These are phyloP conservation scores for Selenia dentaria DNA, from an alignment of 2,888 invertebrate species.

Conservation along the genomic window DNA sequence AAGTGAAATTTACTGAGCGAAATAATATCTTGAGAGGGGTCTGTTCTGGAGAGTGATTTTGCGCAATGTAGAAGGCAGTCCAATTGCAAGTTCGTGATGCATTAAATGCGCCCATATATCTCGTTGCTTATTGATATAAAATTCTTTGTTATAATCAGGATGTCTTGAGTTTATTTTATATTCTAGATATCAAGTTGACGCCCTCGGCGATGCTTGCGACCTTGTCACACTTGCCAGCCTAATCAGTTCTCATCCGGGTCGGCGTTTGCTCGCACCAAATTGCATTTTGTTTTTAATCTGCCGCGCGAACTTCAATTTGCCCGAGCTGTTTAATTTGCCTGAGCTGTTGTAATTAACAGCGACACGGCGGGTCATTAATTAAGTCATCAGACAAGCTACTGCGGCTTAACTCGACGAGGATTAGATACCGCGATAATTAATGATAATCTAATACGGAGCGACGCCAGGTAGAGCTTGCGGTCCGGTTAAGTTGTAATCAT, in stretches of 20 bases:
- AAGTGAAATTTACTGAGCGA: no score
- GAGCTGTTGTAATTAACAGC: slow-evolving; percentile 78
- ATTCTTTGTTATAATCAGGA: no score
- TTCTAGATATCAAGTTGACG: slow-evolving; percentile 7
- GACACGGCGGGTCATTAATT: slow-evolving; percentile 81
- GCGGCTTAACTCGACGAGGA: slow-evolving; percentile 60
- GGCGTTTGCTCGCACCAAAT: slow-evolving; percentile 55
- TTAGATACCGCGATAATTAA: slow-evolving; percentile 70
- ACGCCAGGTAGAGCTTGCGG: slow-evolving; percentile 13
- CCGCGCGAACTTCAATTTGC: slow-evolving; percentile 74
- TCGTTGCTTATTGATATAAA: no score
- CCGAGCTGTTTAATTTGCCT: slow-evolving; percentile 76
- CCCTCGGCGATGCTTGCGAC: slow-evolving; percentile 20
- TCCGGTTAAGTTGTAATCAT: slow-evolving; percentile 18
- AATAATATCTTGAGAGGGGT: no score
- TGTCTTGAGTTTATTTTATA: no score
- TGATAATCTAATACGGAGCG: slow-evolving; percentile 53
- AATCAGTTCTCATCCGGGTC: slow-evolving; percentile 43
- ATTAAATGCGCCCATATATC: no score
- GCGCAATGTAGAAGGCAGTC: no score
- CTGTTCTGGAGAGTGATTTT: no score
- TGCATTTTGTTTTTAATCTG: slow-evolving; percentile 79
- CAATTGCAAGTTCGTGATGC: no score
- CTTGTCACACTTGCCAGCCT: slow-evolving; percentile 41
- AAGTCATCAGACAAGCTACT: slow-evolving; percentile 78